Conservation (phyloP, 1,140 invertebrate species). For the Colletes gigas region DNA sequence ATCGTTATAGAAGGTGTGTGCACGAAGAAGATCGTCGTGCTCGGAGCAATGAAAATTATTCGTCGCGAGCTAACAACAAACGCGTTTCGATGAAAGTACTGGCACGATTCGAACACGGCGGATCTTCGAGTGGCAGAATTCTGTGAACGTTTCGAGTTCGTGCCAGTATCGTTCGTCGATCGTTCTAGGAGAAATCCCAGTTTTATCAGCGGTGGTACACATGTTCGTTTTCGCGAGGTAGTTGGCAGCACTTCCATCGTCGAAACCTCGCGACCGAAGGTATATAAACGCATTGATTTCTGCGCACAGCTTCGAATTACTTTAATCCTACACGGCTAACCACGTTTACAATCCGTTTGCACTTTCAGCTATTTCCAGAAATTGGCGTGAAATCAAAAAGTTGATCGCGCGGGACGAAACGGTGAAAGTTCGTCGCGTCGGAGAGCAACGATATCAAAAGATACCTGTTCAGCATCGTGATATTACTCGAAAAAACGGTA, state of each 20-base stretch:
- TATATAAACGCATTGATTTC: not conserved
- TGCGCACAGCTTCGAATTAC: not conserved
- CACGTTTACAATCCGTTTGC: not conserved
- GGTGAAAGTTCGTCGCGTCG: not conserved
- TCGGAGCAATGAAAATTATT: not conserved
- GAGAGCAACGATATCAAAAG: not conserved
- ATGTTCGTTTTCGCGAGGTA: not conserved
- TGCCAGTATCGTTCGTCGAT: conserved; percentile 11
- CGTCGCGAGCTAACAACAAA: not conserved
- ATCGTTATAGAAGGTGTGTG: not conserved
- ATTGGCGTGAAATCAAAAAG: conserved; percentile 6
- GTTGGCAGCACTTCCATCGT: not conserved
- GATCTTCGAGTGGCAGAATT: too few relatives aligned
- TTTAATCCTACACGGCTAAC: not conserved
- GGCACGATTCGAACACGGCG: too few relatives aligned
- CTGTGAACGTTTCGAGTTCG: not conserved
- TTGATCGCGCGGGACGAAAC: not conserved
- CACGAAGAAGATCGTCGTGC: not conserved
- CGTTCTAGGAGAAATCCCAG: not conserved
- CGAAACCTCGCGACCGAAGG: not conserved
- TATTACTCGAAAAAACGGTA: not conserved
- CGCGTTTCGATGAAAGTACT: too few relatives aligned
- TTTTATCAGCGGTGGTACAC: conserved; percentile 11
- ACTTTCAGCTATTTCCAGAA: not conserved
- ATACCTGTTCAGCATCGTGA: conserved; percentile 1